phyloP scores from a whole-genome alignment of 2,113 vertebrate species.

The Oreochromis niloticus region DNA sequence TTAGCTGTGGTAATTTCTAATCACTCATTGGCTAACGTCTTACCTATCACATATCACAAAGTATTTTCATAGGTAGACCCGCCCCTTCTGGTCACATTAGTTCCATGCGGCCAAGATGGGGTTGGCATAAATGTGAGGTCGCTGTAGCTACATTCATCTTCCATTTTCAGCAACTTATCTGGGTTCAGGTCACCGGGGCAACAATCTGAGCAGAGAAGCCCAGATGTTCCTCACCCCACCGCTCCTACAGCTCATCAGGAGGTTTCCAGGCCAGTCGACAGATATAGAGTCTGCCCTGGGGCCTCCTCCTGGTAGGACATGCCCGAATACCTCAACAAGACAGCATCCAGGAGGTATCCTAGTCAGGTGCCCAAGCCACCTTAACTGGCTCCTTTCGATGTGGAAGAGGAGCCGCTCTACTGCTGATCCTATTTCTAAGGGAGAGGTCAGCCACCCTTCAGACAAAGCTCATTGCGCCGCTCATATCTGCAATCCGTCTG shows the following conservation, averaged over 20 bases:
- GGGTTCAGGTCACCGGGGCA: neutral
- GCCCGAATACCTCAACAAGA: neutral
- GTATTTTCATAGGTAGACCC: neutral
- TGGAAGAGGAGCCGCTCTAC: neutral
- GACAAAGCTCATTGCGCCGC: neutral
- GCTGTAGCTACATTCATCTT: neutral
- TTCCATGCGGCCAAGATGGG: neutral
- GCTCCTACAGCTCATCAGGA: neutral
- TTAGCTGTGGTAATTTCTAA: neutral
- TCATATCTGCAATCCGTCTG: accelerated
- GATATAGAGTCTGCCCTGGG: accelerated
- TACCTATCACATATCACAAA: neutral
- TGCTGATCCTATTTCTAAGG: neutral
- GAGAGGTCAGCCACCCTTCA: neutral
- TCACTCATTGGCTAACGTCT: neutral
- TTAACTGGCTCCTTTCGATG: neutral
- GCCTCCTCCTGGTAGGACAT: neutral
- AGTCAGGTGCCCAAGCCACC: neutral
- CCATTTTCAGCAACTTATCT: neutral
- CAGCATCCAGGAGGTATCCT: neutral
- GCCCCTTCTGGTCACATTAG: neutral
- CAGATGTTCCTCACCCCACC: neutral
- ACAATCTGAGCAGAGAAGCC: neutral
- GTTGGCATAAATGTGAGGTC: neutral
- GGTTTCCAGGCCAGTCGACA: neutral